These are phyloP conservation scores for Bambusicola thoracicus DNA, from an alignment of 2,113 vertebrate genomes.

Conservation along the genomic window DNA sequence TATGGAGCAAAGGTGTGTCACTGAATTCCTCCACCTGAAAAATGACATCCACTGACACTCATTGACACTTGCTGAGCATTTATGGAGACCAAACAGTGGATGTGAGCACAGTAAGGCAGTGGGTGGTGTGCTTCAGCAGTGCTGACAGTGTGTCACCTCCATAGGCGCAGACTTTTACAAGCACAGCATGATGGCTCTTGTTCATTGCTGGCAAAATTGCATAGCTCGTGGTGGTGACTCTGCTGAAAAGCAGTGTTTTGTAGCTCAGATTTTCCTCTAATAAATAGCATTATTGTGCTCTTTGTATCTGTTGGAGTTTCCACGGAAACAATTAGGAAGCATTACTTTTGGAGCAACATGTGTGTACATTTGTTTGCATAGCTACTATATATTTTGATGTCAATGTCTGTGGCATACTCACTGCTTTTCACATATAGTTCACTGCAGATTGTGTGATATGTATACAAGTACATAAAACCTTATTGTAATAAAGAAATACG, in stretches of 20 bases:
- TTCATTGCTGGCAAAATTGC: too few relatives aligned
- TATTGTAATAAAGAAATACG: neutral
- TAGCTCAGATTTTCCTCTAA: neutral
- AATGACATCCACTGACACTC: neutral
- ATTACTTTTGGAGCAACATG: neutral
- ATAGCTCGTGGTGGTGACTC: neutral
- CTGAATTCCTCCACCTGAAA: neutral
- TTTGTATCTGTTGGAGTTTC: neutral
- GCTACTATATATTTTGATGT: neutral
- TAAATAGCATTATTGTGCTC: neutral
- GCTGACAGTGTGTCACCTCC: neutral
- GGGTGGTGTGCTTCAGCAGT: neutral
- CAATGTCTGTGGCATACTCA: neutral
- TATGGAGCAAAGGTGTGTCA: neutral
- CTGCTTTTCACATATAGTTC: neutral
- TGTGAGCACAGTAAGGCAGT: neutral
- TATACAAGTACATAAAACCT: neutral
- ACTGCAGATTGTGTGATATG: neutral
- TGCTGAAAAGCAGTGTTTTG: neutral
- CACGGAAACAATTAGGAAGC: neutral
- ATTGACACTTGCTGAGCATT: neutral
- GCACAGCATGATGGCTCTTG: too few relatives aligned
- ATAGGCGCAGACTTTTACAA: neutral
- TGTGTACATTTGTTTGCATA: neutral
- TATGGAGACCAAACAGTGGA: neutral